Evolutionary conservation across 1,140 invertebrate species (phyloP).

Genomic region (Cotesia vestalis): DNA sequence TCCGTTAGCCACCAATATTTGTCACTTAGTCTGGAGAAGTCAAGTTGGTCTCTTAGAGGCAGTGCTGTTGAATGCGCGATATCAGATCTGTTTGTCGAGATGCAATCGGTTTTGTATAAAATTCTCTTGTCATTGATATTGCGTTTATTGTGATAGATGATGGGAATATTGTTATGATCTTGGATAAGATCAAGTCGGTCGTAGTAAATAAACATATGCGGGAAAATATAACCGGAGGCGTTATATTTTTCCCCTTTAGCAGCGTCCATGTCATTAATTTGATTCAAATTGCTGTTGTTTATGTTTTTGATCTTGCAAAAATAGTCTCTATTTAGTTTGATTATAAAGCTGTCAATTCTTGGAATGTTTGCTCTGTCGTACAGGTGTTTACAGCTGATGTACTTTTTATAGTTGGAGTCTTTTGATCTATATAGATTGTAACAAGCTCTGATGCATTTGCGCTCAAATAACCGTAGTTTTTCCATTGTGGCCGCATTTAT

Average conservation of each 20-base stretch:
- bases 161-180: neutral
- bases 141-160: neutral
- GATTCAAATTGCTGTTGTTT: no score
- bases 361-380: slow-evolving; percentile 15
- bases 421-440: neutral
- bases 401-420: neutral
- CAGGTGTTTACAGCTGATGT: neutral
- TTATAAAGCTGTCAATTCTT: neutral
- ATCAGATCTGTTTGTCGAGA: neutral
- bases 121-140: slow-evolving; percentile 9
- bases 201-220: neutral
- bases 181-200: slow-evolving; percentile 2
- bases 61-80: neutral
- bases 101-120: neutral
- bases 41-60: neutral
- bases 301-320: no score
- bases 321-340: slow-evolving; percentile 1
- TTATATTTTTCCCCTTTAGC: no score
- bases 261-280: no score
- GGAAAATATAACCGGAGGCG: no score
- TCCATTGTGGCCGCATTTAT: neutral
- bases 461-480: slow-evolving; percentile 21
- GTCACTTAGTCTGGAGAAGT: neutral
- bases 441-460: slow-evolving; percentile 11
- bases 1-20: neutral